phyloP scores from a whole-genome alignment of 92 coral and sea anemone species.

The Parazoanthus atlanticus region DNA sequence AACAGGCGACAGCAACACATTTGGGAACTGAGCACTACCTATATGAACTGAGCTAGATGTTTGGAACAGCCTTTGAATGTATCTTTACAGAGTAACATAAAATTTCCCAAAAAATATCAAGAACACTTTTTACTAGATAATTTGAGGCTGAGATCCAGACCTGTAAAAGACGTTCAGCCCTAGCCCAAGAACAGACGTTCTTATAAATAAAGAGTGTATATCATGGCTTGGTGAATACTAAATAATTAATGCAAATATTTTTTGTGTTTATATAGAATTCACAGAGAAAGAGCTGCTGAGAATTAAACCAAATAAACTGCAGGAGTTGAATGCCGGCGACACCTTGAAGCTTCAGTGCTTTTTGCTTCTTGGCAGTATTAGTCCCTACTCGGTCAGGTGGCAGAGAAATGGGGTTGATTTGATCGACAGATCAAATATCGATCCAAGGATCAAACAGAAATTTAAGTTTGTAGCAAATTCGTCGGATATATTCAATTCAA shows the following conservation, averaged over 20 bases:
- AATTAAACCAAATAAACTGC: constrained; percentile 21
- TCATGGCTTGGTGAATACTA: neutral
- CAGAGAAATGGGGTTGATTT: constrained; percentile 2
- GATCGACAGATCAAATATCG: neutral
- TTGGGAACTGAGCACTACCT: too few relatives aligned
- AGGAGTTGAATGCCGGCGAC: neutral
- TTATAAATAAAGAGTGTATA: too few relatives aligned
- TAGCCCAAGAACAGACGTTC: neutral
- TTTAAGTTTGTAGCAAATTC: neutral
- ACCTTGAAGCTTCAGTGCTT: constrained; percentile 42
- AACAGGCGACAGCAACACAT: too few relatives aligned
- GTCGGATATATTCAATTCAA: constrained; percentile 16
- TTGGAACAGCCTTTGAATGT: too few relatives aligned
- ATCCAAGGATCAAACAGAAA: constrained; percentile 5
- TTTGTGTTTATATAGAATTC: neutral
- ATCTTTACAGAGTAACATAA: too few relatives aligned
- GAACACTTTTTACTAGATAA: neutral
- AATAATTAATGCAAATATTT: neutral
- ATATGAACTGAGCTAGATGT: too few relatives aligned
- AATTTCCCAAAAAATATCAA: too few relatives aligned
- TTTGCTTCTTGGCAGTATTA: neutral
- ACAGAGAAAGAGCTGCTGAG: neutral
- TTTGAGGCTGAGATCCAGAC: neutral
- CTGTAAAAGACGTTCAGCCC: neutral
- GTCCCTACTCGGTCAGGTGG: neutral